These are phyloP conservation scores for Nicator chloris DNA, from an alignment of 2,113 vertebrate genomes.

Conservation along the genomic window DNA sequence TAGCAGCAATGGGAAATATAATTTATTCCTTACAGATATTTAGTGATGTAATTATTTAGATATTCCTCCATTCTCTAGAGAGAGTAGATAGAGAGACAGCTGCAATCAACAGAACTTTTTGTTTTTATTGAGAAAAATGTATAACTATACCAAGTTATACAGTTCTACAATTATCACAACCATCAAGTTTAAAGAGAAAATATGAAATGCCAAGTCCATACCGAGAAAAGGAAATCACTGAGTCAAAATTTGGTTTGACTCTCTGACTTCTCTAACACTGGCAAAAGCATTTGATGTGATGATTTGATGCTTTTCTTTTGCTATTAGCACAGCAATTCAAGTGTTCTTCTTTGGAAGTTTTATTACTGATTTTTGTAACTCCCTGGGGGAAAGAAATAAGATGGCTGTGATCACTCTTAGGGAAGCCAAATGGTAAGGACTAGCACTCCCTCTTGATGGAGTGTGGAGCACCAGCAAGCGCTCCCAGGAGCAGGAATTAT, in stretches of 20 bases:
- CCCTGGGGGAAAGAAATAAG: neutral
- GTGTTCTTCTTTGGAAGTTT: neutral
- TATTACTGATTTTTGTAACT: neutral
- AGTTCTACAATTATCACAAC: neutral
- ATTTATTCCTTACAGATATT: slow-evolving; percentile 67
- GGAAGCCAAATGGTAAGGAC: neutral
- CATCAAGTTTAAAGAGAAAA: neutral
- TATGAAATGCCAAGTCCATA: neutral
- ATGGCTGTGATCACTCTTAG: neutral
- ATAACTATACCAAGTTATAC: neutral
- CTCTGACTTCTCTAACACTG: neutral
- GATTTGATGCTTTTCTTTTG: neutral
- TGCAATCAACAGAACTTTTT: slow-evolving; percentile 39
- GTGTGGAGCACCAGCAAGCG: neutral
- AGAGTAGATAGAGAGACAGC: slow-evolving; percentile 48
- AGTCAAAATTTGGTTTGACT: slow-evolving; percentile 4
- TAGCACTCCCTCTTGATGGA: neutral
- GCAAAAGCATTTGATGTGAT: neutral
- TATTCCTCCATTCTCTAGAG: slow-evolving; percentile 43
- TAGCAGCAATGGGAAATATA: slow-evolving; percentile 50
- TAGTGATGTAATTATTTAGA: slow-evolving; percentile 75
- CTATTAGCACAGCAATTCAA: neutral
- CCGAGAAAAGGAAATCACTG: neutral
- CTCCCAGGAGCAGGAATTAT: neutral
- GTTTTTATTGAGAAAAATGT: slow-evolving; percentile 7